Evolutionary conservation across 2,113 vertebrate species (phyloP).

Genomic region (Sylvilagus bachmani): DNA sequence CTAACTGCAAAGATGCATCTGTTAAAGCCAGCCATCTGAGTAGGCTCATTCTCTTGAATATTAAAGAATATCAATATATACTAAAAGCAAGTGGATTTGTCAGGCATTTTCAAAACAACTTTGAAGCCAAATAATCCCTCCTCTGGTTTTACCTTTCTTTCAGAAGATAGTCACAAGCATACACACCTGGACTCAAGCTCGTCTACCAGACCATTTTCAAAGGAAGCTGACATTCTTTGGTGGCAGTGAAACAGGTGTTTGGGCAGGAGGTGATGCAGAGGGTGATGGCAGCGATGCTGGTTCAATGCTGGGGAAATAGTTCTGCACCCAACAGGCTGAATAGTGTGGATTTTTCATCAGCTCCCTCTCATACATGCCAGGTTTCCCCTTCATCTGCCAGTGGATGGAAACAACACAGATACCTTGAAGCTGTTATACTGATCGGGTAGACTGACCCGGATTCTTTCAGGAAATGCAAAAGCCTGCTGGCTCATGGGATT

Average conservation of each 20-base stretch:
- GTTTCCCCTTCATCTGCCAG: constrained; percentile 26
- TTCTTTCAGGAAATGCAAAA: constrained; percentile 68
- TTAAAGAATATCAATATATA: constrained; percentile 66
- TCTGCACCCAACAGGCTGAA: background rate
- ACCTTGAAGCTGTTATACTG: constrained; percentile 20
- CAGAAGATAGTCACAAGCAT: constrained; percentile 4
- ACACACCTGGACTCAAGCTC: background rate
- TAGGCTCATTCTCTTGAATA: constrained; percentile 42
- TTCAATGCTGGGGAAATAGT: background rate
- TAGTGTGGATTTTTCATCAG: background rate
- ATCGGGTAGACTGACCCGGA: constrained; percentile 68
- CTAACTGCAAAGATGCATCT: constrained; percentile 64
- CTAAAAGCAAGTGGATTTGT: constrained; percentile 35
- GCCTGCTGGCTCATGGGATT: constrained; percentile 33
- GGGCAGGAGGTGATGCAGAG: background rate
- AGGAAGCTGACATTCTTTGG: constrained; percentile 35
- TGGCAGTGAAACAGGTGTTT: constrained; percentile 30
- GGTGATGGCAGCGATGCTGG: background rate
- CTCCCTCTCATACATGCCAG: background rate
- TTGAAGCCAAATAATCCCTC: constrained; percentile 23
- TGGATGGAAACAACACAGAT: background rate
- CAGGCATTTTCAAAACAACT: constrained; percentile 31
- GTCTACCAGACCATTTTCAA: constrained; percentile 15
- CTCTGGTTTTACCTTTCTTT: constrained; percentile 53
- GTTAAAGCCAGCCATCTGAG: constrained; percentile 54